Evolutionary conservation across 2,888 invertebrate species (phyloP).

Genomic region (Acheta domesticus): DNA sequence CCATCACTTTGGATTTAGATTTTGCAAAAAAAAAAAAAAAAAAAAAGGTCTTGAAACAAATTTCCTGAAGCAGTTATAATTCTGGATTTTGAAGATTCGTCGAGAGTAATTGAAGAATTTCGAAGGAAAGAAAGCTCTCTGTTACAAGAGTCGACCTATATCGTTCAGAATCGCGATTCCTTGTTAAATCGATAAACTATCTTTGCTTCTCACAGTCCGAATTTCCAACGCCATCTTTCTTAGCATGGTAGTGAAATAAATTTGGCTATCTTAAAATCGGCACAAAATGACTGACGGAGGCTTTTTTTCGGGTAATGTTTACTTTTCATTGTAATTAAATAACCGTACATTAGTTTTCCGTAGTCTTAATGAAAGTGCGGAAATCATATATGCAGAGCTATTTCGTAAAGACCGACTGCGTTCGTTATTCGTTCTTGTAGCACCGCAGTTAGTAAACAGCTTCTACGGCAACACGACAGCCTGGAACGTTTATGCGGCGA

Average conservation of each 20-base stretch:
- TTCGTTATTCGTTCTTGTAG: background rate
- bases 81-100: too few relatives aligned
- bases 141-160: too few relatives aligned
- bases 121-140: too few relatives aligned
- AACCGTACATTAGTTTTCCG: slow-evolving; percentile 30
- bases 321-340: slow-evolving; percentile 27
- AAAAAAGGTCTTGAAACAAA: too few relatives aligned
- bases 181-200: too few relatives aligned
- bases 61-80: too few relatives aligned
- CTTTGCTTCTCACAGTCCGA: too few relatives aligned
- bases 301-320: slow-evolving; percentile 34
- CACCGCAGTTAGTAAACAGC: slow-evolving; percentile 22
- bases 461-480: slow-evolving; percentile 20
- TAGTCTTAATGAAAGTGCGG: slow-evolving; percentile 27
- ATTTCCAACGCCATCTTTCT: slow-evolving; percentile 30
- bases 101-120: too few relatives aligned
- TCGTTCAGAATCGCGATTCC: too few relatives aligned
- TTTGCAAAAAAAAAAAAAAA: too few relatives aligned
- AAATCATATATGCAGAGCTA: slow-evolving; percentile 25
- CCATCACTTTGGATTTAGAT: too few relatives aligned
- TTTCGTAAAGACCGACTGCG: background rate
- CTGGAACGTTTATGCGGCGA: slow-evolving; percentile 18
- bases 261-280: slow-evolving; percentile 26
- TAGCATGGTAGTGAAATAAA: slow-evolving; percentile 33
- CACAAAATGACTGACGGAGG: slow-evolving; percentile 33